Conservation (phyloP, 2,888 invertebrate genomes). For the Cheilosia soror region DNA sequence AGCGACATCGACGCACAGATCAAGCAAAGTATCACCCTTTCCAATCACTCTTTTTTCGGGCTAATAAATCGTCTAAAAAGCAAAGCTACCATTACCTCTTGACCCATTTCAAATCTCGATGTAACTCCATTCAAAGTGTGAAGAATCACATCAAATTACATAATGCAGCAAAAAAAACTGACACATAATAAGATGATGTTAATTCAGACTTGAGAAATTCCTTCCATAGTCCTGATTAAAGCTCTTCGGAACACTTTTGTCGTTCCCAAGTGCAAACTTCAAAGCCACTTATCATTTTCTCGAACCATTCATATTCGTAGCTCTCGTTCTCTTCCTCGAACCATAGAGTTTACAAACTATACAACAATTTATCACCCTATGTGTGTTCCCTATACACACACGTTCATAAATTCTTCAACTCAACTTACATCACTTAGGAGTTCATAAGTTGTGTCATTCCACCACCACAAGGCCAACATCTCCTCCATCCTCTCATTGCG, state of each 20-base stretch:
- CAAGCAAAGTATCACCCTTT: no score
- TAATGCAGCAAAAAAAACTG: slow-evolving; percentile 31
- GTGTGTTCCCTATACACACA: neutral
- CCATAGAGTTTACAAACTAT: slow-evolving; percentile 56
- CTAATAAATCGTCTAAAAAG: no score
- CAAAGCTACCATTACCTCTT: no score
- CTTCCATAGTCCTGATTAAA: slow-evolving; percentile 18
- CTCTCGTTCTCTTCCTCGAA: slow-evolving; percentile 9
- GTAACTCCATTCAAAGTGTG: no score
- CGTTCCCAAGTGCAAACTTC: slow-evolving; percentile 63
- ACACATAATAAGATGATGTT: slow-evolving; percentile 25
- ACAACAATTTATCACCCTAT: slow-evolving; percentile 53
- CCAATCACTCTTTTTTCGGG: no score
- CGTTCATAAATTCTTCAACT: slow-evolving; percentile 52
- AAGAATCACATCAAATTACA: slow-evolving; percentile 27
- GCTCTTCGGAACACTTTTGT: slow-evolving; percentile 56
- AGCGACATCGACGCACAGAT: no score
- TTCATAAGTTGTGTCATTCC: slow-evolving; percentile 51
- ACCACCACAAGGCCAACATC: slow-evolving; percentile 37
- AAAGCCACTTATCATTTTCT: slow-evolving; percentile 69
- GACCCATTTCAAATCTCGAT: no score
- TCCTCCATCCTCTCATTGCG: neutral
- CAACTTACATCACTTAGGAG: slow-evolving; percentile 63
- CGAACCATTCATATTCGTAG: slow-evolving; percentile 60
- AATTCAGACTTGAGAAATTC: slow-evolving; percentile 28